phyloP scores from a whole-genome alignment of 2,113 vertebrate genomes.

The Callopanchax toddi region DNA sequence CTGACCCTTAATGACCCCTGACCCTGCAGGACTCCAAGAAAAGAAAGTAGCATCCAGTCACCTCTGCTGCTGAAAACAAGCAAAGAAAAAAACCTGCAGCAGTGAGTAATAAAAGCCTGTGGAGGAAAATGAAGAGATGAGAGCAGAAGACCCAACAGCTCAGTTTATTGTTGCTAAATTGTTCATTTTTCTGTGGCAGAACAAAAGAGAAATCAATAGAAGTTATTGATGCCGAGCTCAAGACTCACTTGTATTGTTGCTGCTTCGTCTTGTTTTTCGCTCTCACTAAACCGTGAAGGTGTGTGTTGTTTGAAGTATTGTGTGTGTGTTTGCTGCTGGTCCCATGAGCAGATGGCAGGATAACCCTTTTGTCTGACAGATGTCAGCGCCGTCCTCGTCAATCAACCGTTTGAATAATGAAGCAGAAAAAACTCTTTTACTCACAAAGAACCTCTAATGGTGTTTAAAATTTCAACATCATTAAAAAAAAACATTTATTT shows the following conservation, averaged over 20 bases:
- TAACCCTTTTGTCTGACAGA: constrained; percentile 18
- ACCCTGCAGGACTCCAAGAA: constrained; percentile 23
- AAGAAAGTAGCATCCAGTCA: constrained; percentile 14
- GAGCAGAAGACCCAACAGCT: constrained; percentile 37
- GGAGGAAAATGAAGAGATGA: constrained; percentile 53
- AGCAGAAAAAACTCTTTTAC: not conserved
- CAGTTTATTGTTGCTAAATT: constrained; percentile 55
- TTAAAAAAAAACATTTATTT: too few species aligned
- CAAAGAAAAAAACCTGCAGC: constrained; percentile 28
- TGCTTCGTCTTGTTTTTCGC: constrained; percentile 43
- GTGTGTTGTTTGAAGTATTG: constrained; percentile 14
- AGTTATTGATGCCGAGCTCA: constrained; percentile 65
- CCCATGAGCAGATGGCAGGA: constrained; percentile 41
- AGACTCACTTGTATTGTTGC: constrained; percentile 54
- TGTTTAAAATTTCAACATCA: too few species aligned
- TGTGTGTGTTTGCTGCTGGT: constrained; percentile 8
- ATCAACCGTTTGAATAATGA: constrained; percentile 37
- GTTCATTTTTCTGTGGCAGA: constrained; percentile 51
- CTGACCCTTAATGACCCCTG: constrained; percentile 28
- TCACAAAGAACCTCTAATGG: too few species aligned
- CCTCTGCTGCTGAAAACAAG: constrained; percentile 8
- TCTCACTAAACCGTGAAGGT: constrained; percentile 19
- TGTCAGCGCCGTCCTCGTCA: constrained; percentile 19
- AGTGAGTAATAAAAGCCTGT: constrained; percentile 46
- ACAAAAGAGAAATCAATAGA: constrained; percentile 62